These are phyloP conservation scores for Eristalis pertinax DNA, from an alignment of 2,888 invertebrate genomes.

Conservation along the genomic window DNA sequence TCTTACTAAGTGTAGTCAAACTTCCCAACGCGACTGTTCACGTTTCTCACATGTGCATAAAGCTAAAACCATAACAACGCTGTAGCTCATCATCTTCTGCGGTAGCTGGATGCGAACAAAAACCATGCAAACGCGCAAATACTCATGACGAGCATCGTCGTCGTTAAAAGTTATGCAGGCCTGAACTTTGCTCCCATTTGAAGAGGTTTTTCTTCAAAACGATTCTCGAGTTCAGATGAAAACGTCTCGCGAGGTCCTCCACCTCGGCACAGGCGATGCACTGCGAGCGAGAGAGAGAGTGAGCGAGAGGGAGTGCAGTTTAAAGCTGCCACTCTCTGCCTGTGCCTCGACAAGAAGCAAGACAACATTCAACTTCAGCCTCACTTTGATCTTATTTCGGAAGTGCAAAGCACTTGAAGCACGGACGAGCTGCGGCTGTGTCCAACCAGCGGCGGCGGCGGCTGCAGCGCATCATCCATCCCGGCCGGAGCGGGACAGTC, in stretches of 20 bases:
- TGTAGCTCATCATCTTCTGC: slow-evolving; percentile 28
- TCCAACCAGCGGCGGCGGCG: not conserved
- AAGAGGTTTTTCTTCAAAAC: slow-evolving; percentile 62
- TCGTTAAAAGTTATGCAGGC: slow-evolving; percentile 69
- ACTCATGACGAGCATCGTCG: slow-evolving; percentile 54
- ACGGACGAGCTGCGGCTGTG: slow-evolving; percentile 13
- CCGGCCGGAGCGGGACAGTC: slow-evolving; percentile 57
- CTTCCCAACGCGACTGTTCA: slow-evolving; percentile 20
- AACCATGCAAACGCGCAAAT: slow-evolving; percentile 30
- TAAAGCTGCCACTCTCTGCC: slow-evolving; percentile 10
- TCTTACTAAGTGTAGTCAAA: not conserved
- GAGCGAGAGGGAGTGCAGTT: not conserved
- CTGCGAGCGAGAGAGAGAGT: not conserved
- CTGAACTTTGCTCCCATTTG: slow-evolving; percentile 72
- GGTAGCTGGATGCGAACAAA: slow-evolving; percentile 49
- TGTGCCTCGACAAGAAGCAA: slow-evolving; percentile 1
- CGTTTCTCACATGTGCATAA: not conserved
- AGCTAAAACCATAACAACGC: not conserved
- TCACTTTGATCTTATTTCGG: slow-evolving; percentile 70
- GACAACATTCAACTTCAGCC: slow-evolving; percentile 40
- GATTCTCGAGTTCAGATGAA: slow-evolving; percentile 41
- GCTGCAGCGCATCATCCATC: slow-evolving; percentile 44
- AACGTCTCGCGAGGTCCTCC: slow-evolving; percentile 12
- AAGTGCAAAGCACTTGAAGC: slow-evolving; percentile 64
- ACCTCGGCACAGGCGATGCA: not conserved